phyloP scores from a whole-genome alignment of 2,797 vertebrate species.

The Lacerta bilineata region DNA sequence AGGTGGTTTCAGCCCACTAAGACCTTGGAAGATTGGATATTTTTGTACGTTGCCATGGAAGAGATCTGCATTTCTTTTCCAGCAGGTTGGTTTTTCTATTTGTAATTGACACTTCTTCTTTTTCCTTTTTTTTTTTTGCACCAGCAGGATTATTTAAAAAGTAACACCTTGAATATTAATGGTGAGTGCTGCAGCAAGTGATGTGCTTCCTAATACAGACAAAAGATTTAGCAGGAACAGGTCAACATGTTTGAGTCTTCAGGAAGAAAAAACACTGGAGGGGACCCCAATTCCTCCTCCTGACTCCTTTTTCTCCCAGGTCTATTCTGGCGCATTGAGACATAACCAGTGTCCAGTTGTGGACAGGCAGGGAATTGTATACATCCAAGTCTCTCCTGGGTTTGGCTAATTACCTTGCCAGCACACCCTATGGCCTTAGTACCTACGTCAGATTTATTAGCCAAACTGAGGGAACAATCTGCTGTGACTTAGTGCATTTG shows the following conservation, averaged over 20 bases:
- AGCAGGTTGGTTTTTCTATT: conserved; percentile 46
- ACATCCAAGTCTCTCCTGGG: neutral
- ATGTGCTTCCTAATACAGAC: neutral
- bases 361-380: neutral
- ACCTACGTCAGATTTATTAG: neutral
- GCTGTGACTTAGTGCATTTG: neutral
- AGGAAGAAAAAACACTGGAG: neutral
- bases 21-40: conserved; percentile 42
- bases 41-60: conserved; percentile 50
- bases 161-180: conserved; percentile 48
- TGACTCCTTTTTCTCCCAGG: neutral
- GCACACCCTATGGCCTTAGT: neutral
- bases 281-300: neutral
- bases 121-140: conserved; percentile 14
- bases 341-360: neutral
- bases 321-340: neutral
- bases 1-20: conserved; percentile 30
- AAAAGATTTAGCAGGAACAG: conserved; percentile 31
- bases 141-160: conserved; percentile 47
- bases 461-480: neutral
- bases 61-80: conserved; percentile 49
- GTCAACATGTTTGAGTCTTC: neutral
- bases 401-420: neutral
- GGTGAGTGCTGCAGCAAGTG: conserved; percentile 17
- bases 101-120: conserved; percentile 43